These are phyloP conservation scores for Sebastes reedi DNA, from an alignment of 2,797 vertebrate genomes.

Conservation along the genomic window DNA sequence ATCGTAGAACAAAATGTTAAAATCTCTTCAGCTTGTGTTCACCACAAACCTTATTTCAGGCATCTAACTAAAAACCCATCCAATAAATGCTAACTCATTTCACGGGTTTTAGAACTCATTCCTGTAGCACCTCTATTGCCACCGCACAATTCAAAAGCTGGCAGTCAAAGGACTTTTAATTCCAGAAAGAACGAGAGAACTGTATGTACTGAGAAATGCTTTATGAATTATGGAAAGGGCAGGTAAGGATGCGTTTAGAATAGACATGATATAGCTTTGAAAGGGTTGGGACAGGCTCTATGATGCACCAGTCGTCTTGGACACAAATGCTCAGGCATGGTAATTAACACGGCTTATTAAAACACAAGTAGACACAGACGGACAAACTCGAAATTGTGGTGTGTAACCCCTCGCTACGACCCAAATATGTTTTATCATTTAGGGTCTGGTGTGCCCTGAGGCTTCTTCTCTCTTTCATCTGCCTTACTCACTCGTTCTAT, in stretches of 20 bases:
- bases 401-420: background rate
- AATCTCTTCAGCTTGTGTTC: too few species aligned
- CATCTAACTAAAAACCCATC: too few species aligned
- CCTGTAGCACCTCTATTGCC: background rate
- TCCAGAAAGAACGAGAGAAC: background rate
- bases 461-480: slow-evolving; percentile 9
- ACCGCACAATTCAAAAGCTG: background rate
- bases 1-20: too few species aligned
- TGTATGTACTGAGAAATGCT: background rate
- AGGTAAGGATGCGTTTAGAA: background rate
- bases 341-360: background rate
- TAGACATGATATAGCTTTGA: background rate
- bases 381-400: background rate
- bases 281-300: background rate
- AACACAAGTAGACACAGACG: background rate
- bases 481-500: background rate
- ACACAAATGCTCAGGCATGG: background rate
- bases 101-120: background rate
- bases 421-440: slow-evolving; percentile 43
- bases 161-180: background rate
- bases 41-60: too few species aligned
- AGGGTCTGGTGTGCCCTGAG: slow-evolving; percentile 9
- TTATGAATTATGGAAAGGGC: background rate
- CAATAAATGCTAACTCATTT: too few species aligned
- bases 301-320: background rate